Evolutionary conservation across 2,888 invertebrate species (phyloP).

Genomic region (Tetanocera ferruginea): DNA sequence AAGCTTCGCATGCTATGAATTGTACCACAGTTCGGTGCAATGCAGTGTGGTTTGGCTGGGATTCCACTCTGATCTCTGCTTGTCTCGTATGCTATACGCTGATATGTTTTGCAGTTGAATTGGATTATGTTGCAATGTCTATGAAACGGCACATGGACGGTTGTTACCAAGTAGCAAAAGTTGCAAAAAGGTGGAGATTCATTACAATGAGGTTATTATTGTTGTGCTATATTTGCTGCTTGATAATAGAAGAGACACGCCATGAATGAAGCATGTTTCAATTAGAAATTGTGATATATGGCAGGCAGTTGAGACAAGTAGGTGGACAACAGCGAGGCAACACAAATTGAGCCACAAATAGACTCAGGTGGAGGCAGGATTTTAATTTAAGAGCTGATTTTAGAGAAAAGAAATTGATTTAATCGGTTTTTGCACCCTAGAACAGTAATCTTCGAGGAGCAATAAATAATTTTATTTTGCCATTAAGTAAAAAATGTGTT

Average conservation of each 20-base stretch:
- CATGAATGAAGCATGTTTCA: constrained; percentile 35
- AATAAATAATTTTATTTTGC: too few species aligned
- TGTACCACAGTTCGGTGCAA: not conserved
- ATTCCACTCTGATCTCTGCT: not conserved
- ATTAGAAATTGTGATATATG: constrained; percentile 37
- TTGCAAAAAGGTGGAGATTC: not conserved
- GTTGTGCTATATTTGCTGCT: not conserved
- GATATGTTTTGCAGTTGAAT: not conserved
- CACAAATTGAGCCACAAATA: not conserved
- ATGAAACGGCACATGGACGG: not conserved
- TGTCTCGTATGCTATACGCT: not conserved
- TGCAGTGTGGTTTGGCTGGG: not conserved
- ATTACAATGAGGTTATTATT: not conserved
- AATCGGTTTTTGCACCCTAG: too few species aligned
- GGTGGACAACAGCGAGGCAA: constrained; percentile 13
- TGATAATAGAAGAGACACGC: not conserved
- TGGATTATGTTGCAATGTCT: constrained; percentile 4
- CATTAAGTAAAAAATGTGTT: too few species aligned
- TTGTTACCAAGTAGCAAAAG: not conserved
- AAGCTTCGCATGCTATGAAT: constrained; percentile 23
- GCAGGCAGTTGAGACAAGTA: constrained; percentile 36
- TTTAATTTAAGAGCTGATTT: not conserved
- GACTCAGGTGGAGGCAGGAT: not conserved
- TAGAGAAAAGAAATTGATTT: too few species aligned
- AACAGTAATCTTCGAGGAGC: too few species aligned